Evolutionary conservation across 2,888 invertebrate species (phyloP).

Genomic region (Caenorhabditis wallacei): DNA sequence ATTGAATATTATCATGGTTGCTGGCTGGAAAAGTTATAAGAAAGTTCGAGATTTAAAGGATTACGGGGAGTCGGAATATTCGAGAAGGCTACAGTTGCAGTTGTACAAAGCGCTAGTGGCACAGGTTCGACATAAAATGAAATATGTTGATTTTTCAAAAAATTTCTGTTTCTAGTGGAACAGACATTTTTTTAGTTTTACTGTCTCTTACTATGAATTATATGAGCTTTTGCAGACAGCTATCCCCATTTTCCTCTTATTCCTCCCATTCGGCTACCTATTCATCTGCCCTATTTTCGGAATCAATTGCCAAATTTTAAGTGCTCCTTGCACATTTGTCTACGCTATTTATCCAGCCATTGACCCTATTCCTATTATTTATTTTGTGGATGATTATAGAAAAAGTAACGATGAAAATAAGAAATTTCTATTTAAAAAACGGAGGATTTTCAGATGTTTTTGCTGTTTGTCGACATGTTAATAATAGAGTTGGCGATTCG

Average conservation of each 20-base stretch:
- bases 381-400: constrained; percentile 15
- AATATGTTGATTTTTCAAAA: too few species aligned
- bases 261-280: constrained; percentile 11
- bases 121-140: constrained; percentile 15
- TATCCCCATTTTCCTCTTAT: constrained; percentile 8
- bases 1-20: constrained; percentile 52
- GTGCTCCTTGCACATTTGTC: constrained; percentile 2
- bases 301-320: not conserved
- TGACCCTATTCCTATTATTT: constrained; percentile 27
- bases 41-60: constrained; percentile 34
- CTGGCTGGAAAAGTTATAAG: constrained; percentile 25
- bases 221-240: constrained; percentile 22
- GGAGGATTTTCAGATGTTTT: too few species aligned
- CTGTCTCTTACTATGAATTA: too few species aligned
- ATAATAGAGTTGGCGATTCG: too few species aligned
- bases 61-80: constrained; percentile 42
- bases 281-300: constrained; percentile 1
- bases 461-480: too few species aligned
- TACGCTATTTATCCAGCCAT: constrained; percentile 28
- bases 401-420: too few species aligned
- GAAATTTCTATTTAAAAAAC: too few species aligned
- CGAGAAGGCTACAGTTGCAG: constrained; percentile 48
- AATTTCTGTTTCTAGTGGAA: too few species aligned
- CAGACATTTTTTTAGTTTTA: too few species aligned
- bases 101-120: constrained; percentile 45